These are phyloP conservation scores for Diplolepis rosae DNA, from an alignment of 2,888 invertebrate species.

Conservation along the genomic window DNA sequence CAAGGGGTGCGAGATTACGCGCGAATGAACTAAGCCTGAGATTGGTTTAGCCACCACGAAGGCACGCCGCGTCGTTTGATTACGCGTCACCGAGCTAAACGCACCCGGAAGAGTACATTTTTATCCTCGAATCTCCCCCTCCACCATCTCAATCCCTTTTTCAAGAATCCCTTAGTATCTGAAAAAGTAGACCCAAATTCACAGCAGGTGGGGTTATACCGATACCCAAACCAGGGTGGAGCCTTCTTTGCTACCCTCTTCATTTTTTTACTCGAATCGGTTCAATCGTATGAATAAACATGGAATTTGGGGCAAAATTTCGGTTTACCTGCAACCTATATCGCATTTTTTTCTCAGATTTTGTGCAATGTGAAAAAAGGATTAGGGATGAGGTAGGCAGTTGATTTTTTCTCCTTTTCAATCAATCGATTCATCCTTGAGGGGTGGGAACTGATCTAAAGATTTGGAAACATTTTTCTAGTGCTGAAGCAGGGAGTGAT, in stretches of 20 bases:
- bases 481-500: no score
- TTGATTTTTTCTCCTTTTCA: conserved; percentile 38
- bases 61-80: conserved; percentile 69
- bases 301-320: conserved; percentile 54
- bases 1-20: conserved; percentile 63
- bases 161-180: conserved; percentile 46
- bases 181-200: conserved; percentile 54
- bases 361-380: conserved; percentile 68
- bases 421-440: conserved; percentile 31
- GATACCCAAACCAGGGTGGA: conserved; percentile 54
- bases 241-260: conserved; percentile 16
- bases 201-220: conserved; percentile 66
- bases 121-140: conserved; percentile 47
- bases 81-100: conserved; percentile 71
- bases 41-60: conserved; percentile 73
- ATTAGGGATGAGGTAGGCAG: conserved; percentile 52
- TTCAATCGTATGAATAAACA: conserved; percentile 50
- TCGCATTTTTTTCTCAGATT: conserved; percentile 44
- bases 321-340: conserved; percentile 47
- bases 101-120: conserved; percentile 52
- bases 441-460: background rate
- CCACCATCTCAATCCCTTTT: conserved; percentile 41
- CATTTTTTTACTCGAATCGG: conserved; percentile 32
- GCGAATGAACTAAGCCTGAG: conserved; percentile 69
- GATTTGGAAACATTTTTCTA: background rate